A percentile compares a stretch with the other conserved stretches of the same genome.
phyloP scores from a whole-genome alignment of 2,888 invertebrate species.

The Gandaritis pyraliata region DNA sequence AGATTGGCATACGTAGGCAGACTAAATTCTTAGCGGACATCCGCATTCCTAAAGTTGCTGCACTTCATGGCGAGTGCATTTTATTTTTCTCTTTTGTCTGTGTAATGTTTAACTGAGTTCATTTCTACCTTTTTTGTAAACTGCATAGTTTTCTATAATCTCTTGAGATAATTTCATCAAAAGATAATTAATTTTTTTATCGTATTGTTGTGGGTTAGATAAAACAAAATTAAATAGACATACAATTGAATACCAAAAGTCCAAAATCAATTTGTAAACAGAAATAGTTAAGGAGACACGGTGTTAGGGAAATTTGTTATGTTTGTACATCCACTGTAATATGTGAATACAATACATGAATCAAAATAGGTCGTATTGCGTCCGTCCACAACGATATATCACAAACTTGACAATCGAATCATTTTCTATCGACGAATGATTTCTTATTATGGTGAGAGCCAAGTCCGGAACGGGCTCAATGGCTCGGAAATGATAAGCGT shows the following conservation, averaged over 20 bases:
- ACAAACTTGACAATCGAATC: conserved; percentile 56
- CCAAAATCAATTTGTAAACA: too few species aligned
- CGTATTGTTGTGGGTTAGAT: too few species aligned
- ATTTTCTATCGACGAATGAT: conserved; percentile 59
- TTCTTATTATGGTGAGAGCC: conserved; percentile 61
- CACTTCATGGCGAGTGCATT: conserved; percentile 8
- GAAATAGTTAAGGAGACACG: too few species aligned
- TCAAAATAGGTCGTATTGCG: conserved; percentile 39
- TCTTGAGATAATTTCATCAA: too few species aligned
- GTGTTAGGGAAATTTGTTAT: too few species aligned
- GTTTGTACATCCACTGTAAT: neutral
- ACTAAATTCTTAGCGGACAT: conserved; percentile 26
- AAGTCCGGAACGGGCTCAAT: conserved; percentile 60
- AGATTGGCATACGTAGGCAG: too few species aligned
- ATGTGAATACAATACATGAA: conserved; percentile 15
- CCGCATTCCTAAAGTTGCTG: conserved; percentile 18
- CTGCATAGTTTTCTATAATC: too few species aligned
- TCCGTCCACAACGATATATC: conserved; percentile 50
- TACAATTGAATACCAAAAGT: too few species aligned
- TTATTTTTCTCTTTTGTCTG: conserved; percentile 7
- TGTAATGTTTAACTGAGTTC: neutral
- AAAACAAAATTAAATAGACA: too few species aligned
- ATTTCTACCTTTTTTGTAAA: neutral
- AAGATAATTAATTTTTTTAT: too few species aligned
- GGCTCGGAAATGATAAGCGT: conserved; percentile 69